Evolutionary conservation across 2,888 invertebrate species (phyloP).

Genomic region (Cheilosia soror): DNA sequence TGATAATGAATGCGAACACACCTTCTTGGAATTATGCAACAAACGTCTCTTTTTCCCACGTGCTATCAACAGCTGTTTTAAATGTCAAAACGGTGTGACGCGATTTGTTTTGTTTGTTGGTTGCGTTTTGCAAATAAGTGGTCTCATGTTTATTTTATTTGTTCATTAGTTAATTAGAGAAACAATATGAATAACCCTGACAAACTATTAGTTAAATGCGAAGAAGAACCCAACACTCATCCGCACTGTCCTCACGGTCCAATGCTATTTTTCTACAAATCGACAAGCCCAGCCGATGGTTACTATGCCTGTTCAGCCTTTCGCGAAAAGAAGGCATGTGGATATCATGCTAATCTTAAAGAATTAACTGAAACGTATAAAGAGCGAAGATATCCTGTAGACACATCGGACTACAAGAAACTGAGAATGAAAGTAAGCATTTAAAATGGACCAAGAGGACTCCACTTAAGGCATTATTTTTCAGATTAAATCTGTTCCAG

Average conservation of each 20-base stretch:
- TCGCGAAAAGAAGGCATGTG: slow-evolving; percentile 91
- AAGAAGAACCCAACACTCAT: slow-evolving; percentile 86
- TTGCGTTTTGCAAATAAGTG: neutral
- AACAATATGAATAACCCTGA: slow-evolving; percentile 22
- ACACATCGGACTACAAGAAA: slow-evolving; percentile 63
- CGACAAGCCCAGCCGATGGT: slow-evolving; percentile 75
- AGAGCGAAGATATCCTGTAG: slow-evolving; percentile 65
- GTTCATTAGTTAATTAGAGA: neutral
- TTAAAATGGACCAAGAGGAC: neutral
- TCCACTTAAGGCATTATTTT: neutral
- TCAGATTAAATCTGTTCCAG: slow-evolving; percentile 48
- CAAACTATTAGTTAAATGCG: slow-evolving; percentile 79
- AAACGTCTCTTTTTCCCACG: too few species aligned
- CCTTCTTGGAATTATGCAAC: too few species aligned
- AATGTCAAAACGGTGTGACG: neutral
- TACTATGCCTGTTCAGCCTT: slow-evolving; percentile 94
- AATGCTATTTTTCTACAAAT: slow-evolving; percentile 88
- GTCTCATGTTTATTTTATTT: neutral
- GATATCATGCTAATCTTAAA: slow-evolving; percentile 85
- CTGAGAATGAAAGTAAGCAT: slow-evolving; percentile 69
- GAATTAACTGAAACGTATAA: slow-evolving; percentile 74
- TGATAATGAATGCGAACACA: too few species aligned
- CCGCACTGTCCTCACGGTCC: slow-evolving; percentile 92
- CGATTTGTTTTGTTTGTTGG: neutral
- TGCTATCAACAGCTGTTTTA: neutral